Conservation (phyloP, 2,888 invertebrate species). For the Cephus nigrinus region DNA sequence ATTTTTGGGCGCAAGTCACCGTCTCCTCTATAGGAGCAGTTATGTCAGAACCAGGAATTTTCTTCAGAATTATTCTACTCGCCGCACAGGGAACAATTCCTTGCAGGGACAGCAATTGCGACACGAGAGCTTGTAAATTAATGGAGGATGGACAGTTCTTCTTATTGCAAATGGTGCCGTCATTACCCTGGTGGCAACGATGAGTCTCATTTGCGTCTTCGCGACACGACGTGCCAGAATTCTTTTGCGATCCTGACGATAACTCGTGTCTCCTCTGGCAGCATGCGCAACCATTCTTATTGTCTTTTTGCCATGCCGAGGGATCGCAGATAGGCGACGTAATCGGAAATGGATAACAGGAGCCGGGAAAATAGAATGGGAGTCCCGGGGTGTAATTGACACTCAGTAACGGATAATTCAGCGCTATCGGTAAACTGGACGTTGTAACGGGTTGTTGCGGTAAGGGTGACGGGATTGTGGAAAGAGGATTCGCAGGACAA, state of each 20-base stretch:
- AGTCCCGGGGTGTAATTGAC: slow-evolving; percentile 8
- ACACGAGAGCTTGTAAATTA: slow-evolving; percentile 56
- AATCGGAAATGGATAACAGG: slow-evolving; percentile 47
- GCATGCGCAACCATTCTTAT: background rate
- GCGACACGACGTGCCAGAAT: slow-evolving; percentile 8
- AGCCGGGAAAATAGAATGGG: slow-evolving; percentile 31
- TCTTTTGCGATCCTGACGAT: background rate
- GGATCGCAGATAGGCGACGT: slow-evolving; percentile 42
- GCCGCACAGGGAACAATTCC: slow-evolving; percentile 56
- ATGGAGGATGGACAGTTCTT: slow-evolving; percentile 54
- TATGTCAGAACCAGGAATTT: slow-evolving; percentile 54
- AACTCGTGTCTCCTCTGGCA: background rate
- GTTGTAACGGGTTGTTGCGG: slow-evolving; percentile 2
- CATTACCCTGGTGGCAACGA: slow-evolving; percentile 33
- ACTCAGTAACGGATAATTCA: background rate
- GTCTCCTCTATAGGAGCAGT: slow-evolving; percentile 50
- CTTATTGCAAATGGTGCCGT: slow-evolving; percentile 47
- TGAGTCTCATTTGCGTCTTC: slow-evolving; percentile 30
- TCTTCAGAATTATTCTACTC: slow-evolving; percentile 52
- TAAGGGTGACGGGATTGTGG: slow-evolving; percentile 1
- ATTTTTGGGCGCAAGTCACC: slow-evolving; percentile 47
- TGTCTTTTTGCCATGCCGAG: slow-evolving; percentile 13
- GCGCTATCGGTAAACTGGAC: background rate
- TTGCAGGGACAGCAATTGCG: slow-evolving; percentile 55
- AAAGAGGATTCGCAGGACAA: background rate